Percentiles rank a stretch among this genome's conserved stretches.
Conservation (phyloP, 2,797 vertebrate species). For the Platalea minor region DNA sequence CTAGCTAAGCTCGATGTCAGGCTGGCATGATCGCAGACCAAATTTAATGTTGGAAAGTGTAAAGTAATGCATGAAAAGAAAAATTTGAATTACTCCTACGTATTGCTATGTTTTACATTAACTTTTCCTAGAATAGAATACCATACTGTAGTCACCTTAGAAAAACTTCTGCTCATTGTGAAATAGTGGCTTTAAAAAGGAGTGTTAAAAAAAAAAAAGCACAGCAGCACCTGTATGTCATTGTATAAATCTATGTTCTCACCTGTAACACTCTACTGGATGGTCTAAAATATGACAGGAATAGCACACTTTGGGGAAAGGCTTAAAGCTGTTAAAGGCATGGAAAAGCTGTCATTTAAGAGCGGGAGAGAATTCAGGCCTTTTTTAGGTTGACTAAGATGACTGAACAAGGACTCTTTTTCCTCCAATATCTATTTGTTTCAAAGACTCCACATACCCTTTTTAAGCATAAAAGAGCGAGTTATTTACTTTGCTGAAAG, state of each 20-base stretch:
- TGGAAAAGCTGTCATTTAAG: not conserved
- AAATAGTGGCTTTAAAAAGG: not conserved
- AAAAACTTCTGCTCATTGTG: constrained; percentile 24
- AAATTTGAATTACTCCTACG: constrained; percentile 30
- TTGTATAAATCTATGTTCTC: not conserved
- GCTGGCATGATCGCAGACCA: not conserved
- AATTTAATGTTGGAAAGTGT: constrained; percentile 42
- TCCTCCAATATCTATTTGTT: not conserved
- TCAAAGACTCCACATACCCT: not conserved
- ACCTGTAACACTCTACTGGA: not conserved
- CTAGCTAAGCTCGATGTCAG: constrained; percentile 16
- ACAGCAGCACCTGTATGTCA: not conserved
- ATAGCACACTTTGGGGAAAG: not conserved
- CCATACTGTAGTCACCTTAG: constrained; percentile 26
- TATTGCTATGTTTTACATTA: constrained; percentile 44
- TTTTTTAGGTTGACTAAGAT: not conserved
- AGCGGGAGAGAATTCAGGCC: not conserved
- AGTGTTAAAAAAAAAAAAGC: not conserved
- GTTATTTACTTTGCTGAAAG: not conserved
- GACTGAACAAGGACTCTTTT: not conserved
- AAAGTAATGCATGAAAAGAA: constrained; percentile 17
- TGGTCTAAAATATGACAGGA: not conserved
- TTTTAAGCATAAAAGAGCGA: not conserved
- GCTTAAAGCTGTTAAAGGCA: not conserved
- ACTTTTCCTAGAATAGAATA: constrained; percentile 27